Evolutionary conservation across 2,113 vertebrate genomes (phyloP).

Genomic region (Montifringilla adamsi): DNA sequence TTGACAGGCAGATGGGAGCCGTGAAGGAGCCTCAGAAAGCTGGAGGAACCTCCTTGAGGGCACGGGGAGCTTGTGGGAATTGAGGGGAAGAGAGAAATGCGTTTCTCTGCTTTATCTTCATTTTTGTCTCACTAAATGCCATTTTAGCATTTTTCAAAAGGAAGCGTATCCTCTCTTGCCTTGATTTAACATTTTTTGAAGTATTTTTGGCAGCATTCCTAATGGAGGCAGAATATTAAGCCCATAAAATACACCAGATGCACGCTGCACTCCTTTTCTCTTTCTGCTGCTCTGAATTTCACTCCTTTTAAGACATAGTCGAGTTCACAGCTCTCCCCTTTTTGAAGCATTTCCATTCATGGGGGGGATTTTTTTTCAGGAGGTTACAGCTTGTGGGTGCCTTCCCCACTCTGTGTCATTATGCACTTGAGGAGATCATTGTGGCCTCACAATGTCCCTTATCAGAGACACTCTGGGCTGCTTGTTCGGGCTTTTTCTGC

Average conservation of each 20-base stretch:
- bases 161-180: background rate
- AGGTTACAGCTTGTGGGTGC: slow-evolving; percentile 29
- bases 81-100: background rate
- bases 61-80: background rate
- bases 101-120: background rate
- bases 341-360: slow-evolving; percentile 22
- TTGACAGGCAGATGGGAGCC: background rate
- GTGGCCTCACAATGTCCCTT: slow-evolving; percentile 34
- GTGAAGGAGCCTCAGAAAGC: background rate
- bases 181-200: slow-evolving; percentile 32
- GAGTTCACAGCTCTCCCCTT: background rate
- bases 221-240: slow-evolving; percentile 14
- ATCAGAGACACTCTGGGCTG: background rate
- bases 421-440: slow-evolving; percentile 9
- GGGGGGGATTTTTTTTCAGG: slow-evolving; percentile 5
- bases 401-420: background rate
- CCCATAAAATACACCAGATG: background rate
- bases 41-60: background rate
- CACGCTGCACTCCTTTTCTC: background rate
- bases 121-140: slow-evolving; percentile 1
- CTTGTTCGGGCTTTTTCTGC: background rate
- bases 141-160: background rate
- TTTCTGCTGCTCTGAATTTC: background rate
- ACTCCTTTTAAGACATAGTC: slow-evolving; percentile 23
- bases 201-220: slow-evolving; percentile 38